These are phyloP conservation scores for Pinctada fucata DNA, from an alignment of 2,888 invertebrate genomes.

Conservation along the genomic window DNA sequence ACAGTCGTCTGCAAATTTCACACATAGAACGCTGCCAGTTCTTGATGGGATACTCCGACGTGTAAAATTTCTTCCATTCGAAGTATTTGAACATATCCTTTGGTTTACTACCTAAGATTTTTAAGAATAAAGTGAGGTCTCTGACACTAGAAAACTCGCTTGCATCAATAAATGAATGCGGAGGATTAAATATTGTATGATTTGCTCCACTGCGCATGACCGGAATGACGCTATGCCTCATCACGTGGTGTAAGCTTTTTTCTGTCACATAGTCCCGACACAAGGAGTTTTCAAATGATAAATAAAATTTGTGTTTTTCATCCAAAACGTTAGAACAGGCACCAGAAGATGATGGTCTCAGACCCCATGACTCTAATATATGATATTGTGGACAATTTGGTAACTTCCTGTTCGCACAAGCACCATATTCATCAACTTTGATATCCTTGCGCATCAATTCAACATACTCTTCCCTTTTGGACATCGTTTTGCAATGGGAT, in stretches of 20 bases:
- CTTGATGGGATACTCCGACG: not conserved
- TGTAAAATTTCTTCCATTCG: slow-evolving; percentile 21
- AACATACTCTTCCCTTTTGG: slow-evolving; percentile 44
- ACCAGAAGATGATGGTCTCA: not conserved
- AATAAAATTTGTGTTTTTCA: slow-evolving; percentile 44
- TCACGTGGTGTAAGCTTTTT: slow-evolving; percentile 46
- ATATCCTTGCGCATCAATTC: slow-evolving; percentile 32
- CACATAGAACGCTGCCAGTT: slow-evolving; percentile 16
- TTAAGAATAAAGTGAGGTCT: slow-evolving; percentile 35
- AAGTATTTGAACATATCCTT: slow-evolving; percentile 15
- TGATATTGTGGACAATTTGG: slow-evolving; percentile 35
- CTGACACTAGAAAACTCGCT: slow-evolving; percentile 35
- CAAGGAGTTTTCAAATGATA: slow-evolving; percentile 53
- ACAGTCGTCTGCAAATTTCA: slow-evolving; percentile 23
- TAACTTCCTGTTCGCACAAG: slow-evolving; percentile 26
- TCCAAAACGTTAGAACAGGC: slow-evolving; percentile 38
- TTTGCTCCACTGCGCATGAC: slow-evolving; percentile 44
- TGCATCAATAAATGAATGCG: slow-evolving; percentile 44
- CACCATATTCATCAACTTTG: slow-evolving; percentile 44
- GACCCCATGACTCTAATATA: slow-evolving; percentile 13
- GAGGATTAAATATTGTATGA: slow-evolving; percentile 38
- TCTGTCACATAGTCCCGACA: slow-evolving; percentile 51
- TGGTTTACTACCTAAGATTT: slow-evolving; percentile 24
- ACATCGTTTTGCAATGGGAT: slow-evolving; percentile 45
- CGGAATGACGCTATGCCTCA: slow-evolving; percentile 35